Evolutionary conservation across 2,888 invertebrate genomes (phyloP), one percentile per base, ranked within the genome.

Genomic region (Drosophila paramelanica): DNA sequence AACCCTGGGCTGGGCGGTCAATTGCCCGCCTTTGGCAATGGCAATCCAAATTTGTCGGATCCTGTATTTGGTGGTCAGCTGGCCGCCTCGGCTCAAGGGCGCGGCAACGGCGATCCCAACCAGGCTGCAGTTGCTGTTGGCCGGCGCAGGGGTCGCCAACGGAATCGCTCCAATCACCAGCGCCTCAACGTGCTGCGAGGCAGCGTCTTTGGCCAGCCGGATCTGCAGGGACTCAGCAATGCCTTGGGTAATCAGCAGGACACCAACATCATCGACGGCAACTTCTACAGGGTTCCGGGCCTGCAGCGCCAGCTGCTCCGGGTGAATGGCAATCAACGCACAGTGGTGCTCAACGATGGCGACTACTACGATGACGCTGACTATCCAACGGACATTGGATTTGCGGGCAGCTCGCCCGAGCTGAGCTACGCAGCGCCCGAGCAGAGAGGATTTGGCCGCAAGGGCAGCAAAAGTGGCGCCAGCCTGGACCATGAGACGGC

Each of bases 251-350:
- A 90, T 47, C 83, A 77, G 20, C 87, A 88, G 73, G 89, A 81
- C 14, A 85, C 76, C 2, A 88, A 88, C n/a, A 77, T 88, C 8
- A 79, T 88, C 8, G 80, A 87, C 27, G 87, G 87, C 27, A 84
- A 75, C 53, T 89, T 81, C 67, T 83, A 73, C 25, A 75, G 77
- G 13, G 41, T 65, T 50, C 68, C 79, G 0, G 67, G 60, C 0
- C 38, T 57, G 36, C 60, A 62, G 0, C 45, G 45, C 6, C 46
- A 52, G 5, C 53, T 84, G 10, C 56, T 67, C 0, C 33, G 69
- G 1, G 46, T 82, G 0, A 76, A 71, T 36, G 82, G 73, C 25
- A 88, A 66, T 39, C 73, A 55, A 33, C 69, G 74, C 2, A 64
- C 57, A 1, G 62, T 79, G 5, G 3, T 76, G 1, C 23, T 89